Evolutionary conservation across 2,113 vertebrate species (phyloP).

Genomic region (Promerops cafer): DNA sequence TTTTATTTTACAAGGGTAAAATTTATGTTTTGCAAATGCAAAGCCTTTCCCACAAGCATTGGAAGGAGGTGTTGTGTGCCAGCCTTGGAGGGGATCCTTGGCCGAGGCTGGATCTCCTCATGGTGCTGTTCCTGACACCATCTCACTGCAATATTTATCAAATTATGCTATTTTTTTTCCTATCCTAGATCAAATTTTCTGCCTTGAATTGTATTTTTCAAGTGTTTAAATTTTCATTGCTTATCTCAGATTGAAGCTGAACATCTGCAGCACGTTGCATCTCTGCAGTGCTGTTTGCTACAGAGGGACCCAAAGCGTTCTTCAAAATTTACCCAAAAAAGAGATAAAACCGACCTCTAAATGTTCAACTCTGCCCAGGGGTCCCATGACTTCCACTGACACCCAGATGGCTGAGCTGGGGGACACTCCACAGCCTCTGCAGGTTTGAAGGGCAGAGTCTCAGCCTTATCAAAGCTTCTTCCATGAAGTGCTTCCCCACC

Average conservation of each 20-base stretch:
- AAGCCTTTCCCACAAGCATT: rapidly evolving
- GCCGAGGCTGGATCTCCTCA: background rate
- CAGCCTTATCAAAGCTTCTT: background rate
- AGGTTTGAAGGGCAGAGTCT: constrained; percentile 48
- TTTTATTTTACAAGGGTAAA: background rate
- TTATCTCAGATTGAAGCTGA: constrained; percentile 12
- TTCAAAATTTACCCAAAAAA: background rate
- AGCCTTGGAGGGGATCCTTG: background rate
- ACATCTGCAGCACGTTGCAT: background rate
- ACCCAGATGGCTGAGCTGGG: background rate
- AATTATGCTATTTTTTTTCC: background rate
- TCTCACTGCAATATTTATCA: background rate
- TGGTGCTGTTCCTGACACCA: background rate
- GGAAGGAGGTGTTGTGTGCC: background rate
- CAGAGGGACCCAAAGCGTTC: background rate
- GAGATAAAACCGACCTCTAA: background rate
- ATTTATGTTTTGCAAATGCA: background rate
- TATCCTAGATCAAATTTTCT: background rate
- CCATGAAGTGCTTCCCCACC: constrained; percentile 24
- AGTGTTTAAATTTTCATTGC: background rate
- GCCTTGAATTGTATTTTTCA: background rate
- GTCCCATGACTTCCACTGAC: background rate
- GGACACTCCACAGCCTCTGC: background rate
- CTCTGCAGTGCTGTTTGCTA: background rate
- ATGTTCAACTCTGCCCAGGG: background rate